Evolutionary conservation across 2,113 vertebrate genomes (phyloP).

Genomic region (Alethe diademata): DNA sequence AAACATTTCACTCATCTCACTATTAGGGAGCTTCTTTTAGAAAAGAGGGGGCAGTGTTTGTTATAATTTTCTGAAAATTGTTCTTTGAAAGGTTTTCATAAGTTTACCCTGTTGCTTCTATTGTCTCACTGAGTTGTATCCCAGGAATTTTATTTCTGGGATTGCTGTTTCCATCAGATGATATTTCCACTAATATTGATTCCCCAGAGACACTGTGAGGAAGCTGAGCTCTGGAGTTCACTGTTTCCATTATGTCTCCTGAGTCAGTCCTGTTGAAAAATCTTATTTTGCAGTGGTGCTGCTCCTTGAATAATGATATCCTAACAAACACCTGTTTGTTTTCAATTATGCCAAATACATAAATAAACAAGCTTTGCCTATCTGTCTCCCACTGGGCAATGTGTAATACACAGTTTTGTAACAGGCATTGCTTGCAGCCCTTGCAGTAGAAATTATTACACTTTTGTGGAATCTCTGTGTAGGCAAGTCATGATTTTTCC

Average conservation of each 20-base stretch:
- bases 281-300: not conserved
- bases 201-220: not conserved
- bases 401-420: not conserved
- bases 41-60: not conserved
- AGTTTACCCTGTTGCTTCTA: not conserved
- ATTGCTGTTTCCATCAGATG: not conserved
- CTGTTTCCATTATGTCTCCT: not conserved
- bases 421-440: not conserved
- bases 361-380: constrained; percentile 9
- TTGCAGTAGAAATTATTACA: not conserved
- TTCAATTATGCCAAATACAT: constrained; percentile 11
- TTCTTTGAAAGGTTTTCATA: not conserved
- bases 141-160: not conserved
- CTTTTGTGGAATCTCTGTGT: not conserved
- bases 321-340: constrained; percentile 32
- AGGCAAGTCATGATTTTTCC: not conserved
- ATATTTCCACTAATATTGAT: not conserved
- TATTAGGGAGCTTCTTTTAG: not conserved
- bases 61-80: not conserved
- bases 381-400: constrained; percentile 15
- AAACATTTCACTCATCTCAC: not conserved
- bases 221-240: not conserved
- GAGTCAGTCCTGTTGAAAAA: not conserved
- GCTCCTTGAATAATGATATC: constrained; percentile 20
- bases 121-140: not conserved